These are phyloP conservation scores for Eriosoma lanigerum DNA, from an alignment of 1,140 invertebrate species.

Conservation along the genomic window DNA sequence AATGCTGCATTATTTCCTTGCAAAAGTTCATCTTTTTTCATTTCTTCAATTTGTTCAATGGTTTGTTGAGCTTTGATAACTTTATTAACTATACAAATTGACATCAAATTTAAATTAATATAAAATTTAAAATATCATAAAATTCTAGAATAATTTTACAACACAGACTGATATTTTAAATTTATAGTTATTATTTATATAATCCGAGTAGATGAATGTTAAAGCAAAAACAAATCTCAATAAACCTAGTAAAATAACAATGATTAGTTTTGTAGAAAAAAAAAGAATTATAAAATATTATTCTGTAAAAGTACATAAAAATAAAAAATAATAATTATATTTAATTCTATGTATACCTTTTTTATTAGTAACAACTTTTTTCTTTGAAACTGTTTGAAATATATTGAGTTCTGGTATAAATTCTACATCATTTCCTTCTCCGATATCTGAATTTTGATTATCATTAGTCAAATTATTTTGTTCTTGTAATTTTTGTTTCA, in stretches of 20 bases:
- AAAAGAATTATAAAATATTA: neutral
- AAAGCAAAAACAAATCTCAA: constrained; percentile 4
- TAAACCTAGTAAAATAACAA: constrained; percentile 23
- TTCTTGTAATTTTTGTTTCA: constrained; percentile 55
- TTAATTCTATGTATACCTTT: constrained; percentile 32
- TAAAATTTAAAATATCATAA: neutral
- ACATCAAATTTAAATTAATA: neutral
- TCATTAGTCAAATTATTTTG: constrained; percentile 46
- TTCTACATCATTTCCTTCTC: constrained; percentile 41
- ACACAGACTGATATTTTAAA: constrained; percentile 17
- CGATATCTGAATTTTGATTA: constrained; percentile 34
- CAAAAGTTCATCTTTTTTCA: constrained; percentile 53
- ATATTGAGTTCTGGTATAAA: constrained; percentile 19
- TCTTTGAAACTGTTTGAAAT: constrained; percentile 25
- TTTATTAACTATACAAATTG: constrained; percentile 40
- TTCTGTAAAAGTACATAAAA: neutral
- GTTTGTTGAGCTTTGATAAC: constrained; percentile 55
- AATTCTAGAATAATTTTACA: neutral
- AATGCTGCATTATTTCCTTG: constrained; percentile 48
- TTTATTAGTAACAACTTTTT: constrained; percentile 36
- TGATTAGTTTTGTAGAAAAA: neutral
- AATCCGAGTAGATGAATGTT: constrained; percentile 9
- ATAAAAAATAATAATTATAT: neutral
- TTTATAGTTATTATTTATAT: constrained; percentile 10
- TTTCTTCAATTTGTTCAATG: constrained; percentile 56